Evolutionary conservation across 2,888 invertebrate species (phyloP), one percentile per base, ranked within the genome.

Genomic region (Adelphocoris suturalis): DNA sequence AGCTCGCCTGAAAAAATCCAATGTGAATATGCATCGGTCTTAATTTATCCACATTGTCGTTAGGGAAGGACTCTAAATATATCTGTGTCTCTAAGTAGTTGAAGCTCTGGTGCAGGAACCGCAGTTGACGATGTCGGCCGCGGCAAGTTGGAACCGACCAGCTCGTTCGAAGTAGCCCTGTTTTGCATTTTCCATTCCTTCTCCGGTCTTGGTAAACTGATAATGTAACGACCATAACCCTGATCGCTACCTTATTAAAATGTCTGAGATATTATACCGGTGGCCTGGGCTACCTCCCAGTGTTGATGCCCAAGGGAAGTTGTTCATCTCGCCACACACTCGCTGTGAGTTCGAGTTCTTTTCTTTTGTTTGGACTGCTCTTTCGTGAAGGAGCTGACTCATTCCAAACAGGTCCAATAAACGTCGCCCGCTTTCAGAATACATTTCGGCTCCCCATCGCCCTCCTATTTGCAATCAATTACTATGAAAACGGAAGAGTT

Each of bases 181-280:
- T 68, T 86, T 86, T 68, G 68, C 86, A 86, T 86, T 86, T 57
- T 61, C 37, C 68, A 61, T 86, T 86, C n/a, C 68, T 46, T 81
- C 57, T 55, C n/a, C 52, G 37, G 37, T 37, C 37, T 37, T 84
- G 84, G 46, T 46, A 46, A 7, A 52, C 86, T 86, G 86, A 61
- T 86, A 86, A 86, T 86, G 86, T 86, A 86, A 84, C 84, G 57
- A 84, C 84, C 19, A 27, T 57, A 84, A 86, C 68, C 86, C 52
- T 16, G 86, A 86, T 86, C 57, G 86, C 57, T 86, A 86, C 86
- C 86, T 61, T 86, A 86, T 86, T 86, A 86, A 86, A 68, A 86
- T 68, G 86, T 86, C 86, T 57, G 57, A 57, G 52, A 84, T 84
- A 84, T 84, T 84, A 47, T 46, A 14, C 46, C 37, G 81, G 81